A percentile compares a stretch with the other conserved stretches of the same genome.
These are phyloP conservation scores for Bombycilla garrulus DNA, from an alignment of 2,113 vertebrate genomes.

Conservation along the genomic window DNA sequence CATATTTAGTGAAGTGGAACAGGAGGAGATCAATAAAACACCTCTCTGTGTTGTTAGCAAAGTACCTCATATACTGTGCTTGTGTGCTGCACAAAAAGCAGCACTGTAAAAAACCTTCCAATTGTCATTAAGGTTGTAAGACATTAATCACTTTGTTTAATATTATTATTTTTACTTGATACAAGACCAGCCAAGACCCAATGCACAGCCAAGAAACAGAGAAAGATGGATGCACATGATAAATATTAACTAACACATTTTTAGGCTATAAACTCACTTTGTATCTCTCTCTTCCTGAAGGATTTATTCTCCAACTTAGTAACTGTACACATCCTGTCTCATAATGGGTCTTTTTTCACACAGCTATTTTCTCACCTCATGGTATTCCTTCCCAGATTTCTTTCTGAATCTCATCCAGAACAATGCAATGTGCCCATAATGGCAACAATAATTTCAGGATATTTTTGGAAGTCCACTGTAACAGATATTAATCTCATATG, in stretches of 20 bases:
- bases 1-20: not conserved
- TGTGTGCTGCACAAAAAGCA: not conserved
- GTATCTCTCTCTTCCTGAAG: not conserved
- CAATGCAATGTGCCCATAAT: not conserved
- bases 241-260: not conserved
- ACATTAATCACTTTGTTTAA: not conserved
- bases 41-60: not conserved
- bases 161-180: not conserved
- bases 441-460: not conserved
- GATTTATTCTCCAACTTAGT: not conserved
- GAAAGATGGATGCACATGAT: not conserved
- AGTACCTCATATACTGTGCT: not conserved
- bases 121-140: not conserved
- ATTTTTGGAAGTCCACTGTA: not conserved
- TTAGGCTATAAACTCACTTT: not conserved
- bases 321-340: not conserved
- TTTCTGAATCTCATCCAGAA: not conserved
- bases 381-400: not conserved
- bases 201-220: not conserved
- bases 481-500: not conserved
- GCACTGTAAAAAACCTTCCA: not conserved
- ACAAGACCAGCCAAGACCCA: not conserved
- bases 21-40: constrained; percentile 26
- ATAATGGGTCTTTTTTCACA: not conserved
- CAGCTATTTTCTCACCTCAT: not conserved